Conservation (phyloP, 2,797 vertebrate species). For the Peromyscus melanophrys region DNA sequence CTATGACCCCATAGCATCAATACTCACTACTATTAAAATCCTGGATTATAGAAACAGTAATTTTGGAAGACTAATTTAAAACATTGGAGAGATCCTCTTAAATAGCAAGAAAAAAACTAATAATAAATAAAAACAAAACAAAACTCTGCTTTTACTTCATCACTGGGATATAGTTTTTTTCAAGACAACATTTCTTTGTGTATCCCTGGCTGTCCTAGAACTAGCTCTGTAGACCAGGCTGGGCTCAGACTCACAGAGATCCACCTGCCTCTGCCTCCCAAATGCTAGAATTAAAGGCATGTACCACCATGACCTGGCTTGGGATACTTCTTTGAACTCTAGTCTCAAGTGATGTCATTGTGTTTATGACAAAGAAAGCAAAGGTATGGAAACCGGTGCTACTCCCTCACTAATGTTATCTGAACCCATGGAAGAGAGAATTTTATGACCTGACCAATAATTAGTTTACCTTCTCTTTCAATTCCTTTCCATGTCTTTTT, state of each 20-base stretch:
- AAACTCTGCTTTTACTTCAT: not conserved
- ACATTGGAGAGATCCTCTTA: not conserved
- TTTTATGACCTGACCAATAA: not conserved
- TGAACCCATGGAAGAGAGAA: not conserved
- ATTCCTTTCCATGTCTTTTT: not conserved
- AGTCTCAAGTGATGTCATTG: not conserved
- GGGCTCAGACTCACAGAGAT: not conserved
- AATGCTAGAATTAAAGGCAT: not conserved
- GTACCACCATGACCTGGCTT: not conserved
- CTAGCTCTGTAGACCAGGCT: not conserved
- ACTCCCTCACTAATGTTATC: not conserved
- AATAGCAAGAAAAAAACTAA: not conserved
- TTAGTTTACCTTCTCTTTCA: not conserved
- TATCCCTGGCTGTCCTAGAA: not conserved
- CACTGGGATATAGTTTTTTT: not conserved
- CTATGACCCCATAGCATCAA: conserved; percentile 15
- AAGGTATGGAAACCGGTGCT: not conserved
- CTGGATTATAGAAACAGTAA: conserved; percentile 28
- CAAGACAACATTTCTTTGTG: not conserved
- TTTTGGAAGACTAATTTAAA: conserved; percentile 54
- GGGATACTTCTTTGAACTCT: not conserved
- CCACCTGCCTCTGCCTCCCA: not conserved
- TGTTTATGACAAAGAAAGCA: not conserved
- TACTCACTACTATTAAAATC: conserved; percentile 37
- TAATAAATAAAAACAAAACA: not conserved